Percentiles rank a stretch among this genome's conserved stretches.
Conservation (phyloP, 2,888 invertebrate genomes). For the Elmis aenea region DNA sequence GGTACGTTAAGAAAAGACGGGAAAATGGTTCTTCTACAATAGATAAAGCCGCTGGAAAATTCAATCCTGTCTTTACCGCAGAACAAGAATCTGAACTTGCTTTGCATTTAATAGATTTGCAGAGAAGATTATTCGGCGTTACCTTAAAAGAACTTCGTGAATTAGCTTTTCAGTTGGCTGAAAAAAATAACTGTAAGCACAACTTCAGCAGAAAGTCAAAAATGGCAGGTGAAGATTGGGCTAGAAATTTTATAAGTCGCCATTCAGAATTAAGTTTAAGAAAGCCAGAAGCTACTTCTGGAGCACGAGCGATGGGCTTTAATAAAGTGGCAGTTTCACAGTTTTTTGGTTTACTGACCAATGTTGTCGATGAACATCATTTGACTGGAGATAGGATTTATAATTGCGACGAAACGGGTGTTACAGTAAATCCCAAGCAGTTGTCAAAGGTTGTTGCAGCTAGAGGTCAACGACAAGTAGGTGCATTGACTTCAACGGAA, state of each 20-base stretch:
- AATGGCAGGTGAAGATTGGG: too few relatives aligned
- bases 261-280: constrained; percentile 1
- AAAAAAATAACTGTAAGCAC: too few relatives aligned
- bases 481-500: constrained; percentile 30
- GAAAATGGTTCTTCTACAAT: too few relatives aligned
- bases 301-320: constrained; percentile 3
- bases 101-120: too few relatives aligned
- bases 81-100: too few relatives aligned
- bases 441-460: constrained; percentile 27
- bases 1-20: constrained; percentile 2
- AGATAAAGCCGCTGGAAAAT: too few relatives aligned
- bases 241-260: too few relatives aligned
- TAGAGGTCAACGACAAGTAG: constrained; percentile 32
- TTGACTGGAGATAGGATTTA: constrained; percentile 15
- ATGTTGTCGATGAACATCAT: constrained; percentile 1
- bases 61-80: too few relatives aligned
- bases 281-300: constrained; percentile 11
- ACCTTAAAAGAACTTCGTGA: too few relatives aligned
- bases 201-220: too few relatives aligned
- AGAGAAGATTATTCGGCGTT: too few relatives aligned
- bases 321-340: constrained; percentile 3
- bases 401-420: constrained; percentile 30
- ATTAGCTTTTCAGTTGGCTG: too few relatives aligned
- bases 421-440: constrained; percentile 27
- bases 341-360: constrained; percentile 1